Conservation (phyloP, 2,888 invertebrate species). For the Corythucha ciliata region DNA sequence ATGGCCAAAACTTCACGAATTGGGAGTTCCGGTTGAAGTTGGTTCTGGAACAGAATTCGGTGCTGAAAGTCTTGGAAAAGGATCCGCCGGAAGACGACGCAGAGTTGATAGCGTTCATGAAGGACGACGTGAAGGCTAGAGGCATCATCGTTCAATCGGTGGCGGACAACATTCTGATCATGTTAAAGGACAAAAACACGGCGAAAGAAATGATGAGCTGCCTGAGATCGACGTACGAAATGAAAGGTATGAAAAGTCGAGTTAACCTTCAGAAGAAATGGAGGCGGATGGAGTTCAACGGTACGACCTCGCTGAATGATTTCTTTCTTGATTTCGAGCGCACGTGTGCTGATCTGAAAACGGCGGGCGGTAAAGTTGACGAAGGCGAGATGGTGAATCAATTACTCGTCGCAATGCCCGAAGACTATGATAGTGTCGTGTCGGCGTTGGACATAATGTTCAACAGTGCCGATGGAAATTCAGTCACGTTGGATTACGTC, state of each 20-base stretch:
- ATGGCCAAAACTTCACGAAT: not conserved
- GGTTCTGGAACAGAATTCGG: constrained; percentile 2
- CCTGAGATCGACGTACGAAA: too few relatives aligned
- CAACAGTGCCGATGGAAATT: constrained; percentile 1
- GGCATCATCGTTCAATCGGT: constrained; percentile 2
- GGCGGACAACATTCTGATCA: too few relatives aligned
- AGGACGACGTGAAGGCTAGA: constrained; percentile 8
- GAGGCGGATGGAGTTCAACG: constrained; percentile 11
- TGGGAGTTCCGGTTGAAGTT: not conserved
- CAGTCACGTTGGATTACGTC: constrained; percentile 4
- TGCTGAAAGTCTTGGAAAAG: not conserved
- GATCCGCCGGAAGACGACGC: not conserved
- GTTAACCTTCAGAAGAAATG: constrained; percentile 6
- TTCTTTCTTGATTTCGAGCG: constrained; percentile 12
- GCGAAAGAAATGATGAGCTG: too few relatives aligned
- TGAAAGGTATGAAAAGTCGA: constrained; percentile 6
- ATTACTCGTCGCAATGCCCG: constrained; percentile 16
- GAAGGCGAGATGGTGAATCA: constrained; percentile 11
- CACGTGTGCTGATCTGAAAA: not conserved
- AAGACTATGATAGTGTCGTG: constrained; percentile 8
- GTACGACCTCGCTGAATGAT: constrained; percentile 2
- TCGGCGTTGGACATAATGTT: constrained; percentile 10
- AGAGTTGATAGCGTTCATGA: not conserved
- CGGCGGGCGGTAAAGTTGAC: constrained; percentile 13
- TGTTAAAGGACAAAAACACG: too few relatives aligned